Evolutionary conservation across 1,140 invertebrate genomes (phyloP).

Genomic region (Amphibalanus amphitrite): DNA sequence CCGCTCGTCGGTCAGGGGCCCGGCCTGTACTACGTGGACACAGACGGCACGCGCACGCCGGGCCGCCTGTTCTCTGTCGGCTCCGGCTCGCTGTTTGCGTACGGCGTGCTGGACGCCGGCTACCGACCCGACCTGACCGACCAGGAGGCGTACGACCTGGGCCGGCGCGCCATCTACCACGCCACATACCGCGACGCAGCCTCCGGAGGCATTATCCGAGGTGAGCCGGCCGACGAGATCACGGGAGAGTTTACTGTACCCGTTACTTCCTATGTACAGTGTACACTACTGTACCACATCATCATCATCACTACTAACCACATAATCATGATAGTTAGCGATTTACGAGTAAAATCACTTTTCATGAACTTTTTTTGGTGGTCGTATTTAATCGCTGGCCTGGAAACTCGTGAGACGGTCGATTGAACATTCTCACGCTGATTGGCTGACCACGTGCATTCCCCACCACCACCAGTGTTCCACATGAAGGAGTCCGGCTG

Average conservation of each 20-base stretch:
- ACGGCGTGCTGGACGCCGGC: conserved; percentile 86
- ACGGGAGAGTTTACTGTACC: no score
- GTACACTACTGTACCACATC: no score
- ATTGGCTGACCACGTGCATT: conserved; percentile 18
- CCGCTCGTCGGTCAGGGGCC: conserved; percentile 71
- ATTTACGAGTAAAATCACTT: no score
- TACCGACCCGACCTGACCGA: conserved; percentile 74
- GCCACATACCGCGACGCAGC: conserved; percentile 94
- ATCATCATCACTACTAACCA: no score
- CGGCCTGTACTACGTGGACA: conserved; percentile 91
- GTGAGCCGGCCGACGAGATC: conserved; percentile 41
- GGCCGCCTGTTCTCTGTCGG: conserved; percentile 92
- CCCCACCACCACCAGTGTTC: no score
- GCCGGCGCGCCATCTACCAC: conserved; percentile 86
- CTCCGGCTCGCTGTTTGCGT: conserved; percentile 91
- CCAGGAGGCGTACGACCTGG: conserved; percentile 80
- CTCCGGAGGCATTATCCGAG: conserved; percentile 83
- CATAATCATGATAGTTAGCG: no score
- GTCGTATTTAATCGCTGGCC: no score
- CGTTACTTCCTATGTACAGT: no score
- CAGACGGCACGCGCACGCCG: conserved; percentile 74
- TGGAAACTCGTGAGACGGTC: no score
- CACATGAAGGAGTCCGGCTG: conserved; percentile 82
- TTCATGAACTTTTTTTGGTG: no score
- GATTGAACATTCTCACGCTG: no score